Base-by-base conservation (phyloP, 1,140 invertebrate genomes). In the Batillaria attramentaria region DNA sequence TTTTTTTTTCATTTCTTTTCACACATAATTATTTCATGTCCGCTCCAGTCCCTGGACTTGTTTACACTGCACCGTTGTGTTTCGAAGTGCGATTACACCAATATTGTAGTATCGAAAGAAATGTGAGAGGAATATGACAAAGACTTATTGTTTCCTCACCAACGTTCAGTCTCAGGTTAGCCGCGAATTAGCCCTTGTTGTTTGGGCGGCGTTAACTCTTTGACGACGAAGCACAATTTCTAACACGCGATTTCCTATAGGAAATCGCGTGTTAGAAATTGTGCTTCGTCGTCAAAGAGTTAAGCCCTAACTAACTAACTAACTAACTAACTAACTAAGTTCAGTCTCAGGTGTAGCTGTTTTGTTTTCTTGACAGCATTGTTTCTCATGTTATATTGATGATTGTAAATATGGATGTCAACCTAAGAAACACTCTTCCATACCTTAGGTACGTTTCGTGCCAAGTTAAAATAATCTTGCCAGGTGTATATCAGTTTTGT, bases 51-150 rank as follows among this genome's bases (percentile, higher is more conserved):
- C 20, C n/a, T 35, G 31, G 31, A 8, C 16, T 13, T 70, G 39
- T 13, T 70, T 1, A 46, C 57, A 13, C 8, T 10, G 68, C 68
- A 46, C 68, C 68, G 68, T 70, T 70, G 50, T 24, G 68, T 70
- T 70, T 70, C 68, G 68, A 70, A 43, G 68, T 39, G 68, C 43
- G 39, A 28, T 70, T 42, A 70, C 68, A 70, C 68, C 68, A 70
- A 39, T 70, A 70, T n/a, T 70, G 68, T 70, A 70, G 62, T 65
- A 13, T 10, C 24, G 10, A 50, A 50, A 50, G 46, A 50, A 50
- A 50, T 50, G 24, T 50, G 24, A 13, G 24, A 10, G 10, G 46
- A 13, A 50, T 24, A 10, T 50, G 46, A 13, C 10, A 13, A 50
- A 10, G 24, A 50, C 24, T 13, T 50, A n/a, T n/a, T n/a, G n/a